Evolutionary conservation across 2,888 invertebrate species (phyloP), one percentile per base, ranked within the genome.

Genomic region (Chrysomela aeneicollis): DNA sequence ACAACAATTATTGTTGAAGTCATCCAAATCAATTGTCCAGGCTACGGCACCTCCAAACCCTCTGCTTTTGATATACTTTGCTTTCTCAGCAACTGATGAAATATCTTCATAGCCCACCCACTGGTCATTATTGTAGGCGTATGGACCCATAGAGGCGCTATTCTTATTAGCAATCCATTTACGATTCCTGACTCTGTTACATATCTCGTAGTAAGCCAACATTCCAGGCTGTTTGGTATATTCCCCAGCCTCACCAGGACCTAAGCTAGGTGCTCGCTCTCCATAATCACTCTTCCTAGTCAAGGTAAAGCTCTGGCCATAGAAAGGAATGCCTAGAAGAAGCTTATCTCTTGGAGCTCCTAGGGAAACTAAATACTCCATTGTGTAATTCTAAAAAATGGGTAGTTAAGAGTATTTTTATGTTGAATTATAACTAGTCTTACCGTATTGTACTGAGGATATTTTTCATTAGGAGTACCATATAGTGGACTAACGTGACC

Each of bases 71-170:
- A 94, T 90, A 85, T 92, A 95, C 71, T 47, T 63, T 58, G 91
- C 92, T 83, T 94, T 94, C 71, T 88, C 87, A 65, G 86, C 87
- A 15, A 95, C 87, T 12, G 94, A 94, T 64, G 88, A 87, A 0
- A 87, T 84, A 81, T 95, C 93, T 77, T 97, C 97, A 77, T 89
- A 97, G 47, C 95, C 92, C 37, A 95, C 94, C 94, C 96, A 96
- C 77, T 96, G 95, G 74, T 93, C 89, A 49, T 88, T 88, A 8
- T 87, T 85, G 81, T 91, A 90, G 0, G 95, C 90, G 78, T 91
- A 94, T 0, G 95, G 94, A 1, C 91, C 92, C 0, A 85, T 83
- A 58, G 87, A 86, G 0, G 86, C 84, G 57, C 87, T 86, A 59
- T 85, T 85, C 65, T 82, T 83, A n/a, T 87, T 88, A 0, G 87